phyloP scores from a whole-genome alignment of 2,113 vertebrate species.

The Dipodomys merriami region DNA sequence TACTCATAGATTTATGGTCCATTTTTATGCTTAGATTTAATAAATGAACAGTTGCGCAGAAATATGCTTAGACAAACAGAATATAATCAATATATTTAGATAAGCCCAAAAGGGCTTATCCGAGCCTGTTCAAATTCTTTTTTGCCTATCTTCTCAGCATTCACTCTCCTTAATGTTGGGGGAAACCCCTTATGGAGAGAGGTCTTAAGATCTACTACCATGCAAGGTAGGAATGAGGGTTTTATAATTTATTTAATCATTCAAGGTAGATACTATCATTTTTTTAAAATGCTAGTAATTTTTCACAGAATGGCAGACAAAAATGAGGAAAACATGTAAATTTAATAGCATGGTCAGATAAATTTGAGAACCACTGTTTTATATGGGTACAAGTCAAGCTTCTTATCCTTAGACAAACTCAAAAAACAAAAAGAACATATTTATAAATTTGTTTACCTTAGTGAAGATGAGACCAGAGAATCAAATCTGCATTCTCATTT shows the following conservation, averaged over 20 bases:
- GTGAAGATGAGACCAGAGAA: not conserved
- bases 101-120: not conserved
- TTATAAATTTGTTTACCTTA: not conserved
- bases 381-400: constrained; percentile 6
- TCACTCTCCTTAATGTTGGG: not conserved
- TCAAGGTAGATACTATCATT: not conserved
- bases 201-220: not conserved
- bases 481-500: constrained; percentile 15
- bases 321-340: not conserved
- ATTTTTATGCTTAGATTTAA: not conserved
- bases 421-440: not conserved
- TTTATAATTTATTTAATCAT: not conserved
- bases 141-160: not conserved
- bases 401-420: not conserved
- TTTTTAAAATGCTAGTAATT: not conserved
- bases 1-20: not conserved
- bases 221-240: not conserved
- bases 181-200: not conserved
- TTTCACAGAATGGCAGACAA: not conserved
- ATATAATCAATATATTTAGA: not conserved
- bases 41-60: not conserved
- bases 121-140: not conserved
- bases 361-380: constrained; percentile 36
- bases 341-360: not conserved
- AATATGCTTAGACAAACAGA: not conserved